Conservation (phyloP, 2,797 vertebrate species). For the Chiropotes sagulatus region DNA sequence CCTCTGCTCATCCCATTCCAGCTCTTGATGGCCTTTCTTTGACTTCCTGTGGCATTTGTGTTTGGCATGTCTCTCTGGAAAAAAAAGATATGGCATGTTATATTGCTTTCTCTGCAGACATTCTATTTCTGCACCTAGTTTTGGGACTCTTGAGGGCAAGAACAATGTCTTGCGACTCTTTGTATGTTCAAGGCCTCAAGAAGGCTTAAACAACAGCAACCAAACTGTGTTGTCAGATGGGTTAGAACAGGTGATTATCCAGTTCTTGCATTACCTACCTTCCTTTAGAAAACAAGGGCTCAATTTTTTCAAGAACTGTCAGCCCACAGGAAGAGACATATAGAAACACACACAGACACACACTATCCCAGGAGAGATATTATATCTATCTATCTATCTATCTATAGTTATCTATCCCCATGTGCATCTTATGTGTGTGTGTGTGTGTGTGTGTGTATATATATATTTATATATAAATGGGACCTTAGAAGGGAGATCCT, state of each 20-base stretch:
- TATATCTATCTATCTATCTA: too few species aligned
- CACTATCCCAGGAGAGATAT: neutral
- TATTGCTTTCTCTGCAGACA: conserved; percentile 6
- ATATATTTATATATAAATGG: too few species aligned
- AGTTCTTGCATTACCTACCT: neutral
- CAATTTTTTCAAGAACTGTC: neutral
- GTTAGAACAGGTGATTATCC: neutral
- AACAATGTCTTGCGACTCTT: neutral
- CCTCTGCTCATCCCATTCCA: neutral
- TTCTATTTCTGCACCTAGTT: neutral
- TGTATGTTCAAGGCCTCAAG: neutral
- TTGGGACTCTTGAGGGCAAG: neutral
- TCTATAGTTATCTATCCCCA: too few species aligned
- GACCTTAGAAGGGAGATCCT: neutral
- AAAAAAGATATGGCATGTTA: neutral
- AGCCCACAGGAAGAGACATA: neutral
- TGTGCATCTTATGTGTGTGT: neutral
- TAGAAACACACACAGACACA: neutral
- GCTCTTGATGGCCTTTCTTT: neutral
- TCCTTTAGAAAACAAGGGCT: neutral
- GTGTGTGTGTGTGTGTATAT: neutral
- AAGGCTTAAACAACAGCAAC: neutral
- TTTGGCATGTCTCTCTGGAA: neutral
- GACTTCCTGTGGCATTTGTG: neutral
- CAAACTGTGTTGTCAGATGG: neutral